Evolutionary conservation across 2,113 vertebrate species (phyloP).

Genomic region (Tonatia bakeri): DNA sequence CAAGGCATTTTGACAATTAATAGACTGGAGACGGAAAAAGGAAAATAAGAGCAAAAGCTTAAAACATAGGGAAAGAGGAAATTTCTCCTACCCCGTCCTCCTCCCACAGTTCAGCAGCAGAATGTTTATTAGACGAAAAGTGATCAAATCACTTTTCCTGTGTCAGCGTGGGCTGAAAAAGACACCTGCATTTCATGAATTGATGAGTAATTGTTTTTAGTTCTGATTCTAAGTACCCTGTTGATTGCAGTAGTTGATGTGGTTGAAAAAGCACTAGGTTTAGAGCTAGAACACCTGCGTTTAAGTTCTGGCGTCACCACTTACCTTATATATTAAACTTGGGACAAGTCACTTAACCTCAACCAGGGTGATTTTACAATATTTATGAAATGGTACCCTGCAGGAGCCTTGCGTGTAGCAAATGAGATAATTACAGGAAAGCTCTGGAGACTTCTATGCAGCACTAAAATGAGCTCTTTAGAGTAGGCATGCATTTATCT

Average conservation of each 20-base stretch:
- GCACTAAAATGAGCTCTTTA: background rate
- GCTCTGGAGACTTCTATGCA: background rate
- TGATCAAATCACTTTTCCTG: slow-evolving; percentile 57
- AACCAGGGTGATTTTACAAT: slow-evolving; percentile 14
- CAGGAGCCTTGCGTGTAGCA: slow-evolving; percentile 3
- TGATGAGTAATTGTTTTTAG: slow-evolving; percentile 71
- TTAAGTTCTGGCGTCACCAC: slow-evolving; percentile 13
- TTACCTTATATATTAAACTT: slow-evolving; percentile 41
- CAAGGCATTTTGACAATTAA: background rate
- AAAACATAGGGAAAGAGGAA: background rate
- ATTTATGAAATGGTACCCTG: slow-evolving; percentile 1
- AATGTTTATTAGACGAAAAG: slow-evolving; percentile 48
- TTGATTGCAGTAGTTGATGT: slow-evolving; percentile 59
- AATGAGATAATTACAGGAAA: slow-evolving; percentile 36
- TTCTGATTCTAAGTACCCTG: slow-evolving; percentile 62
- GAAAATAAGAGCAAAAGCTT: background rate
- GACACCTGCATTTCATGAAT: slow-evolving; percentile 69
- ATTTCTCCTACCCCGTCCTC: background rate
- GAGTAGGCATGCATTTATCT: background rate
- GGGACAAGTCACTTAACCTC: slow-evolving; percentile 56
- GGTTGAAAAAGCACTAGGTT: slow-evolving; percentile 38
- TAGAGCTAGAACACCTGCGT: slow-evolving; percentile 66
- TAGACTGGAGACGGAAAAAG: background rate
- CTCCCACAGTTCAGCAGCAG: background rate
- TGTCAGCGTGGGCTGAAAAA: slow-evolving; percentile 56